These are phyloP conservation scores for Brachionus sp. DNA, from an alignment of 1,140 invertebrate genomes.

Conservation along the genomic window DNA sequence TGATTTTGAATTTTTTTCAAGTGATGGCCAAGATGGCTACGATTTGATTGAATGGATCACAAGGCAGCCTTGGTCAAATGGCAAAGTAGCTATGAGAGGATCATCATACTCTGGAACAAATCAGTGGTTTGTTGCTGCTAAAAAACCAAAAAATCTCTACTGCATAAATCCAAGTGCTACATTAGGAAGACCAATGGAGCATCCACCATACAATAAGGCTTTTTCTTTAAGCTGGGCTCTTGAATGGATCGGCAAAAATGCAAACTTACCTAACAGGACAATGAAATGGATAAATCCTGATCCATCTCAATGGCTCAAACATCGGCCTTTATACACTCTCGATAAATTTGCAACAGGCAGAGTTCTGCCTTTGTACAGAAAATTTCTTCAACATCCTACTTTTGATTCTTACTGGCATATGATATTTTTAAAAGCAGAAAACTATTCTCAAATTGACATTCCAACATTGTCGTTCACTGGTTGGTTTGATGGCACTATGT, in stretches of 20 bases:
- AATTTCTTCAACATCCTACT: neutral
- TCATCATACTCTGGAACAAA: constrained; percentile 38
- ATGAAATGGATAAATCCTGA: neutral
- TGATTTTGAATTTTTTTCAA: neutral
- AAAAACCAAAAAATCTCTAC: neutral
- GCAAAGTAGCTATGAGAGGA: constrained; percentile 32
- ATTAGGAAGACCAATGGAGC: neutral
- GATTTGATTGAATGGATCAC: constrained; percentile 38
- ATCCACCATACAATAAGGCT: neutral
- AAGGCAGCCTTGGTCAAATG: constrained; percentile 12
- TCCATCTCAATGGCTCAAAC: neutral
- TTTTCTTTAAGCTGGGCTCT: neutral
- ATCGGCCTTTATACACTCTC: constrained; percentile 19
- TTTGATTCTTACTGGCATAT: neutral
- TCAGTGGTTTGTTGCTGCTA: constrained; percentile 35
- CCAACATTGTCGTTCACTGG: constrained; percentile 7
- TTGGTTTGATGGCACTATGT: neutral
- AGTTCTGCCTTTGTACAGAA: neutral
- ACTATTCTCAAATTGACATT: constrained; percentile 7
- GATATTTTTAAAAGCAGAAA: neutral
- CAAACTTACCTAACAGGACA: neutral
- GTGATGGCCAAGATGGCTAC: neutral
- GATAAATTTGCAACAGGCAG: neutral
- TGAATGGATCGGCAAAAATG: neutral
- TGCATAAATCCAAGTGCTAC: constrained; percentile 32